Percentiles rank a stretch among this genome's conserved stretches.
Conservation (phyloP, 1,140 invertebrate species). For the Homalodisca vitripennis region DNA sequence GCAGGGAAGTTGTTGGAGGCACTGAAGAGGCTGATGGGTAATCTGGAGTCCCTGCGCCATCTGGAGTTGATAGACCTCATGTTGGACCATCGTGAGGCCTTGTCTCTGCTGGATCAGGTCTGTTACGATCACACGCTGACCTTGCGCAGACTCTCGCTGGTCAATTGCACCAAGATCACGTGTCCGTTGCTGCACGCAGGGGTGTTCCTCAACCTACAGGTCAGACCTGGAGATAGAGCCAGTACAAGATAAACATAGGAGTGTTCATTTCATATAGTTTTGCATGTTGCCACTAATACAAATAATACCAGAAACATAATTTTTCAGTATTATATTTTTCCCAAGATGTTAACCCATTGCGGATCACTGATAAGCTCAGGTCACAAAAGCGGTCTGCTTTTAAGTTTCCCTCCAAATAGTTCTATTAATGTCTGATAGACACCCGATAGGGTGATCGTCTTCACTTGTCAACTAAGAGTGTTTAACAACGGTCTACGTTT, state of each 20-base stretch:
- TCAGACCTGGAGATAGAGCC: constrained; percentile 43
- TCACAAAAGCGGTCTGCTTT: no score
- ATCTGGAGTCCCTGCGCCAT: constrained; percentile 61
- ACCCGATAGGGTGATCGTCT: no score
- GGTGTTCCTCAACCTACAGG: constrained; percentile 71
- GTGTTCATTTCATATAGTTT: no score
- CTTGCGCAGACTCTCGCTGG: constrained; percentile 62
- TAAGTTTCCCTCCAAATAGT: no score
- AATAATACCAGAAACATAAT: no score
- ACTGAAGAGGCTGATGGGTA: constrained; percentile 68
- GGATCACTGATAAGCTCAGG: no score
- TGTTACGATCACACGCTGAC: constrained; percentile 63
- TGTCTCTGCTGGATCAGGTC: constrained; percentile 73
- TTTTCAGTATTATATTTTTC: no score
- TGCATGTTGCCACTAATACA: no score
- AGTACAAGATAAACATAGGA: not conserved
- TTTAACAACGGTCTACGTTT: no score
- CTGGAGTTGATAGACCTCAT: constrained; percentile 76
- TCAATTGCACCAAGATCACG: constrained; percentile 73
- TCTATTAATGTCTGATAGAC: no score
- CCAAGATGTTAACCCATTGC: no score
- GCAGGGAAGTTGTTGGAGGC: constrained; percentile 61
- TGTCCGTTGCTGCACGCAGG: constrained; percentile 76
- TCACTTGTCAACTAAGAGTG: no score
- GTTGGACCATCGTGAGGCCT: constrained; percentile 66